A percentile compares a stretch with the other conserved stretches of the same genome.
These are phyloP conservation scores for Drosophila mayri DNA, from an alignment of 1,140 invertebrate species.

Conservation along the genomic window DNA sequence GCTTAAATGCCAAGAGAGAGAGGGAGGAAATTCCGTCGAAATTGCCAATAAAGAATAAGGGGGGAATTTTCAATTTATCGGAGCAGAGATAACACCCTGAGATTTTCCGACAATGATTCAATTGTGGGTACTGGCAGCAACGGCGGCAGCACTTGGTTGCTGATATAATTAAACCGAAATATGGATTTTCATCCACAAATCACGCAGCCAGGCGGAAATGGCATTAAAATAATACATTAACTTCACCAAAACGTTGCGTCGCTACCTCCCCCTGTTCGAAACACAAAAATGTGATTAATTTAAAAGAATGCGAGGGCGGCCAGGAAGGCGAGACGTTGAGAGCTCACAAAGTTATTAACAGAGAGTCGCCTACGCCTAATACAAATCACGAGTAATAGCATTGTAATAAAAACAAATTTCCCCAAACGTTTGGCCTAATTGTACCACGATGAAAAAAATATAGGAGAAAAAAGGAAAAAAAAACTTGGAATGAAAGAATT, in stretches of 20 bases:
- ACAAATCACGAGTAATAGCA: constrained; percentile 64
- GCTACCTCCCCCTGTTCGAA: constrained; percentile 1
- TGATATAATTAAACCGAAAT: constrained; percentile 40
- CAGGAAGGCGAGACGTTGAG: not conserved
- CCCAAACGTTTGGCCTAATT: constrained; percentile 76
- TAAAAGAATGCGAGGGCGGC: constrained; percentile 37
- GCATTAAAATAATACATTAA: constrained; percentile 82
- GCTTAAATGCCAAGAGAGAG: constrained; percentile 18
- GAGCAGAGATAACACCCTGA: constrained; percentile 5
- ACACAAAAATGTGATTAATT: constrained; percentile 72
- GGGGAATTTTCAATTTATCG: constrained; percentile 14
- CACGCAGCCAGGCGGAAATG: constrained; percentile 71
- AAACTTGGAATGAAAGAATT: constrained; percentile 16
- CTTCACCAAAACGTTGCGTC: constrained; percentile 68
- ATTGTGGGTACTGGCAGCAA: constrained; percentile 1
- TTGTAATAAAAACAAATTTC: constrained; percentile 80
- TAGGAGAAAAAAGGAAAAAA: not conserved
- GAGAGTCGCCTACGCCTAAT: constrained; percentile 35
- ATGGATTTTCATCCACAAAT: constrained; percentile 53
- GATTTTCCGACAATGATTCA: constrained; percentile 2
- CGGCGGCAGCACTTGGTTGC: not conserved
- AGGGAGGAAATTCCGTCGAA: constrained; percentile 17
- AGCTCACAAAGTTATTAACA: constrained; percentile 31
- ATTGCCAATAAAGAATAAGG: constrained; percentile 21
- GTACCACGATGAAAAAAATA: constrained; percentile 42